Conservation (phyloP, 92 coral and sea anemone genomes). For the Chrysogorgia sp. region DNA sequence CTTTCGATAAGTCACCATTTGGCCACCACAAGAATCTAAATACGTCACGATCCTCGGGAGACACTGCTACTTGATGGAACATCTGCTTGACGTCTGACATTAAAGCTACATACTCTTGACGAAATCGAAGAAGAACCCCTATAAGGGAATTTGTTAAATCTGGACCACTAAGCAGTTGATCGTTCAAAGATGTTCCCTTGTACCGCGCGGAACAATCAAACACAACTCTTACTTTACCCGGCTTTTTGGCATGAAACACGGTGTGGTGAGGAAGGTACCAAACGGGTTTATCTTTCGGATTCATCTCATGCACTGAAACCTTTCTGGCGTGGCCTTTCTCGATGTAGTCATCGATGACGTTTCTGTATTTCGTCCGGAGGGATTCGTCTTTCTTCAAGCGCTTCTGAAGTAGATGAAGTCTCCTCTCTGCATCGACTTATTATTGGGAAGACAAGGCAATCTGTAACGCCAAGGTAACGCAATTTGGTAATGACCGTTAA, state of each 20-base stretch:
- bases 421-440: slow-evolving; percentile 64
- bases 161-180: slow-evolving; percentile 65
- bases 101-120: slow-evolving; percentile 61
- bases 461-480: slow-evolving; percentile 63
- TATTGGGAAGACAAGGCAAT: slow-evolving; percentile 62
- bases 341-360: slow-evolving; percentile 66
- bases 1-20: slow-evolving; percentile 51
- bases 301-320: slow-evolving; percentile 49
- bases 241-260: slow-evolving; percentile 66
- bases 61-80: slow-evolving; percentile 70
- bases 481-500: slow-evolving; percentile 72
- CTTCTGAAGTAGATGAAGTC: slow-evolving; percentile 60
- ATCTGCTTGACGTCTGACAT: slow-evolving; percentile 66
- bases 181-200: slow-evolving; percentile 64
- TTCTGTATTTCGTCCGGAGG: slow-evolving; percentile 51
- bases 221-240: slow-evolving; percentile 71
- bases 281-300: slow-evolving; percentile 54
- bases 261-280: slow-evolving; percentile 80
- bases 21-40: slow-evolving; percentile 76
- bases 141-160: slow-evolving; percentile 68
- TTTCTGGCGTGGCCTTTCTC: slow-evolving; percentile 65
- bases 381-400: slow-evolving; percentile 63
- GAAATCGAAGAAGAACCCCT: slow-evolving; percentile 62
- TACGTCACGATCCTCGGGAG: slow-evolving; percentile 70
- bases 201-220: slow-evolving; percentile 70